These are phyloP conservation scores for Rotaria macrura DNA, from an alignment of 2,888 invertebrate species.

Conservation along the genomic window DNA sequence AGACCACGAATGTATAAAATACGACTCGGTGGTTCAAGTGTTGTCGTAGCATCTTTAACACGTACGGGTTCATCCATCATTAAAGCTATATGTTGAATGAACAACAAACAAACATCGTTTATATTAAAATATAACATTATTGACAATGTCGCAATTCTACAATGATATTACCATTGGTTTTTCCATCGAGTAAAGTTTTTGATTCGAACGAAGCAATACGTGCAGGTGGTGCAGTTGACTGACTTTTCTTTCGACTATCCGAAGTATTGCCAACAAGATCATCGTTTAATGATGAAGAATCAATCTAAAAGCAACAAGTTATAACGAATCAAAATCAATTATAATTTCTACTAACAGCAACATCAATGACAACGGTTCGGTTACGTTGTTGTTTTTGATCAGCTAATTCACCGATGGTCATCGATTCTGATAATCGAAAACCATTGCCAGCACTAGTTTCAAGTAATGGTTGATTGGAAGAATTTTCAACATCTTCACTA, in stretches of 20 bases:
- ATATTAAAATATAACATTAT: too few species aligned
- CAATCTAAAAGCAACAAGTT: background rate
- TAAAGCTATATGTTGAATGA: background rate
- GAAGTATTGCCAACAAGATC: background rate
- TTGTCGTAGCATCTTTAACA: background rate
- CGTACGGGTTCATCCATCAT: constrained; percentile 2
- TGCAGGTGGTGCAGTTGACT: background rate
- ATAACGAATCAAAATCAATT: background rate
- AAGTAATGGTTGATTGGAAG: background rate
- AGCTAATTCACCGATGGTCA: background rate
- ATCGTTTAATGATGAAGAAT: constrained; percentile 17
- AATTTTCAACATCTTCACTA: background rate
- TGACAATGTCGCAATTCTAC: too few species aligned
- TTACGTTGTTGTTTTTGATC: constrained; percentile 6
- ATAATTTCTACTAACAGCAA: background rate
- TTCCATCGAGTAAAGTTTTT: background rate
- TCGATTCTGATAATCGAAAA: background rate
- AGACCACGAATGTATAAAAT: constrained; percentile 75
- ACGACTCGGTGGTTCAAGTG: background rate
- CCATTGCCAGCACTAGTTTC: background rate
- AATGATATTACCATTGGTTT: background rate
- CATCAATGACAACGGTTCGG: background rate
- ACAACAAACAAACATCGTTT: too few species aligned
- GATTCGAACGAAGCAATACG: background rate
- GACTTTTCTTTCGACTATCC: background rate